phyloP scores from a whole-genome alignment of 1,140 invertebrate species.

The Hormaphis cornu region DNA sequence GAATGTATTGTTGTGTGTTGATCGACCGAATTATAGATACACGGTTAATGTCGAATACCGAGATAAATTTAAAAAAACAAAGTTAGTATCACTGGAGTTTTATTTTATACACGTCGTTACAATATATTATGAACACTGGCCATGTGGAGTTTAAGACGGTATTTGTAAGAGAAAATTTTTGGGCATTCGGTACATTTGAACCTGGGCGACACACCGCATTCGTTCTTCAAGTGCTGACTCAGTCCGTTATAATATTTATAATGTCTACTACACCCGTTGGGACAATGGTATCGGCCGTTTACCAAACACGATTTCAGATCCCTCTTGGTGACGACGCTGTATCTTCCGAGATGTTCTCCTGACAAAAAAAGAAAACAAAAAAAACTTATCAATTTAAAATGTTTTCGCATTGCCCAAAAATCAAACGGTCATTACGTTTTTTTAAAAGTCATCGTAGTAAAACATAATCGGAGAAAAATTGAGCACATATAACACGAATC shows the following conservation, averaged over 20 bases:
- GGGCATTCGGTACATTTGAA: conserved; percentile 42
- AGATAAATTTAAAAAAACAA: too few relatives aligned
- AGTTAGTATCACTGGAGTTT: too few relatives aligned
- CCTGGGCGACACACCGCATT: conserved; percentile 43
- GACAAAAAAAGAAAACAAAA: neutral
- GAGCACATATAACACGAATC: too few relatives aligned
- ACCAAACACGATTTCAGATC: neutral
- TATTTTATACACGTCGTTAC: too few relatives aligned
- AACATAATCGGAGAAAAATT: too few relatives aligned
- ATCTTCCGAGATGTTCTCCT: neutral
- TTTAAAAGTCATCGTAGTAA: too few relatives aligned
- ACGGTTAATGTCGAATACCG: too few relatives aligned
- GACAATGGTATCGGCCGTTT: conserved; percentile 14
- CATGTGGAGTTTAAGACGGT: neutral
- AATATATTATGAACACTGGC: neutral
- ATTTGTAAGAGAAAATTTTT: neutral
- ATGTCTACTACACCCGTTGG: conserved; percentile 27
- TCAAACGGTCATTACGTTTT: too few relatives aligned
- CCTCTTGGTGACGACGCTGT: neutral
- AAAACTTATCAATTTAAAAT: too few relatives aligned
- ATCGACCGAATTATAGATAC: too few relatives aligned
- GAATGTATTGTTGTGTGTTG: too few relatives aligned
- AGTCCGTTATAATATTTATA: conserved; percentile 37
- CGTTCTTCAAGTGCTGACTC: conserved; percentile 43
- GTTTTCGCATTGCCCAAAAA: too few relatives aligned